Percentiles rank a stretch among this genome's conserved stretches.
phyloP scores from a whole-genome alignment of 2,113 vertebrate genomes.

The Todiramphus chloris region DNA sequence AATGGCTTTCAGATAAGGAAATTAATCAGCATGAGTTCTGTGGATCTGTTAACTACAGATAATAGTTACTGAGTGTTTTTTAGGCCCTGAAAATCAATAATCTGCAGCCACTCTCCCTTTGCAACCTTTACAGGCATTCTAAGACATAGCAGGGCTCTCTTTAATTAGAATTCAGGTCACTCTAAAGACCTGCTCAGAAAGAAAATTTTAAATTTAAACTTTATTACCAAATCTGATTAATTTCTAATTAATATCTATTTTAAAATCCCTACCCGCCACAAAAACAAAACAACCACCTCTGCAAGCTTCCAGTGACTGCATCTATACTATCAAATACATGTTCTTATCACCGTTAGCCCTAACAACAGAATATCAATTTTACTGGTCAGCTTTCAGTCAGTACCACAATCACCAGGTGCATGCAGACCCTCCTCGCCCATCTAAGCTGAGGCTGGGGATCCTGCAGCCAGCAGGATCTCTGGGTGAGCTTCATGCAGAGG shows the following conservation, averaged over 20 bases:
- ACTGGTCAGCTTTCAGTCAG: not conserved
- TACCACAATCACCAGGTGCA: no score
- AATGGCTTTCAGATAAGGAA: slow-evolving; percentile 6
- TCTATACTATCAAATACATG: not conserved
- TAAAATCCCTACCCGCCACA: not conserved
- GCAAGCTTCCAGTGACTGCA: not conserved
- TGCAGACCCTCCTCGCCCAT: not conserved
- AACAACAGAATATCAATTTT: not conserved
- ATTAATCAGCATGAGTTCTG: not conserved
- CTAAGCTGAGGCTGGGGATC: not conserved
- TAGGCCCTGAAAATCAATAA: not conserved
- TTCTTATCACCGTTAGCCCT: not conserved
- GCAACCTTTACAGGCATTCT: not conserved
- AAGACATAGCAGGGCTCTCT: not conserved
- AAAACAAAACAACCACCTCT: not conserved
- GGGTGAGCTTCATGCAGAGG: not conserved
- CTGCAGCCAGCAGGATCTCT: not conserved
- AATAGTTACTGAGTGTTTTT: not conserved
- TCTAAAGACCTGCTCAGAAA: not conserved
- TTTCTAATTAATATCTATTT: not conserved
- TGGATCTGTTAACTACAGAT: slow-evolving; percentile 18
- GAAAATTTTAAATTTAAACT: not conserved
- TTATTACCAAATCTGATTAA: not conserved
- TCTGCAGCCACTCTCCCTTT: not conserved
- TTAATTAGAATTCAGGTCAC: not conserved